Evolutionary conservation across 2,113 vertebrate genomes (phyloP).

Genomic region (Saguinus imperator): DNA sequence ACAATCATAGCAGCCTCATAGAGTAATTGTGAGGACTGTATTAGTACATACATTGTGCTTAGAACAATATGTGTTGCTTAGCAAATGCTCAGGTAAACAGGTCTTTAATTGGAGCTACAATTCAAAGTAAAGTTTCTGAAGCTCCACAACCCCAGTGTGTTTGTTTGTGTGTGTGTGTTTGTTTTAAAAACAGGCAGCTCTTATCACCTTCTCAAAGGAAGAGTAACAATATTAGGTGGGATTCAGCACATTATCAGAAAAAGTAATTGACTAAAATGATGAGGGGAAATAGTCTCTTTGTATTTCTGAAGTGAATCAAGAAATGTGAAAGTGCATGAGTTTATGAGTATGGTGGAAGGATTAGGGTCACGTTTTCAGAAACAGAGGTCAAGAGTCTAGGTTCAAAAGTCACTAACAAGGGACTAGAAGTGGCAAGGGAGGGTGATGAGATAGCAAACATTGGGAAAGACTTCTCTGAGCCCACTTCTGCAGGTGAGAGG

Average conservation of each 20-base stretch:
- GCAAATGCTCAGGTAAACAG: not conserved
- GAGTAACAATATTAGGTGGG: not conserved
- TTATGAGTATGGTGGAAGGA: not conserved
- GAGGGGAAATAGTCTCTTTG: not conserved
- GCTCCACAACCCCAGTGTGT: not conserved
- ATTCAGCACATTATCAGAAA: not conserved
- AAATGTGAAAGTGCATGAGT: not conserved
- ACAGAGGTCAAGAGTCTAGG: not conserved
- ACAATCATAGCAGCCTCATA: not conserved
- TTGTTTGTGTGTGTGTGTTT: not conserved
- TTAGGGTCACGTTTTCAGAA: not conserved
- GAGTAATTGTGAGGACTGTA: not conserved
- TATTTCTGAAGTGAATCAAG: not conserved
- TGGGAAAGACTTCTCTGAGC: not conserved
- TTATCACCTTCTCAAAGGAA: not conserved
- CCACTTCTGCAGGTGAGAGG: not conserved
- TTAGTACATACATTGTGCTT: not conserved
- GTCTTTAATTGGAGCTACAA: not conserved
- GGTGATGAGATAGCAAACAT: rapidly evolving
- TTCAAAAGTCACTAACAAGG: not conserved
- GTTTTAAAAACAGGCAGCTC: not conserved
- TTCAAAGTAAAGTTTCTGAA: not conserved
- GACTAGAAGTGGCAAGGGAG: rapidly evolving
- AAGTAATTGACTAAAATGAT: not conserved
- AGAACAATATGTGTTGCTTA: not conserved